Base-by-base conservation (phyloP, 2,797 vertebrate species). In the Rhodeus uyekii region DNA sequence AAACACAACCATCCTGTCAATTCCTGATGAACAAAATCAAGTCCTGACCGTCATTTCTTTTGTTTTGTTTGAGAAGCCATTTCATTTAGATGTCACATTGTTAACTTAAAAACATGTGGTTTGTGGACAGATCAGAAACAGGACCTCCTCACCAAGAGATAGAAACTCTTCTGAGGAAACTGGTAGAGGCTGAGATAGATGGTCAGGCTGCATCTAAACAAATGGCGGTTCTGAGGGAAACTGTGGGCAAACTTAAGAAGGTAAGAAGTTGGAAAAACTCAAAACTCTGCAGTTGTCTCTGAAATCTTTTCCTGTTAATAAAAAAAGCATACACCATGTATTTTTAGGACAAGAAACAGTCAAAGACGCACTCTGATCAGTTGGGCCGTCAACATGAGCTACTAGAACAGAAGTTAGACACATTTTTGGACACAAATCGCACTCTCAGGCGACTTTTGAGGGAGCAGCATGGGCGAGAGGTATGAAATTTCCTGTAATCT, bases 141-240 rank as follows among this genome's bases (percentile, higher is more conserved):
- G 89, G 89, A 27, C 91, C 91, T 84, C 90, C 93, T 71, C 90
- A 90, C 85, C 91, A 92, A 38, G 93, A 96, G 81, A 93, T 95
- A 2, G 94, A 96, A 16, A 87, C 91, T 80, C 93, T 99, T 85
- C 92, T 97, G 78, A 92, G 95, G 89, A 93, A 96, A 58, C 92
- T 99, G 3, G 94, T 94, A 0, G 96, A 98, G 64, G 95, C 95
- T 0, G 97, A 99, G 87, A 95, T 96, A 73, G 97, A 98, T 0
- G 96, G 96, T 2, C 92, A 95, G 0, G 96, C 96, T 0, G 96
- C 97, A 0, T 91, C 95, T 39, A 97, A 96, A 87, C 96, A 98
- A 91, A 95, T 98, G 80, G 89, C 93, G 10, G 89, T 92, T 10
- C 78, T 99, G 88, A 96, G 92, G 72, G 95, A 96, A n/a, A 92